Conservation (phyloP, 2,797 vertebrate genomes). For the Pipistrellus pygmaeus region DNA sequence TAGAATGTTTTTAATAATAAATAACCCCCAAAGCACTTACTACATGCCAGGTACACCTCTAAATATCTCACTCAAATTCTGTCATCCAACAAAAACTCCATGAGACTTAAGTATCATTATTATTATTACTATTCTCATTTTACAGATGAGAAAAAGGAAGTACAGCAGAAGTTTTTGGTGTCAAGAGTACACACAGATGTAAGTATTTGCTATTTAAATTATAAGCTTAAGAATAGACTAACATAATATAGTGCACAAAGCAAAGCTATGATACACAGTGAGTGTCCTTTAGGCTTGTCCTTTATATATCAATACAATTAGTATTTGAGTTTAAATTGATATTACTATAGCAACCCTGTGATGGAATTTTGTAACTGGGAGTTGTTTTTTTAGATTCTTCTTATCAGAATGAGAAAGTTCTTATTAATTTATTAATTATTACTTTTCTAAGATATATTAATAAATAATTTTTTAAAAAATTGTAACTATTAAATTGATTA, state of each 20-base stretch:
- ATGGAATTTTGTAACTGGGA: not conserved
- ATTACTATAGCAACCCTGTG: slow-evolving; percentile 19
- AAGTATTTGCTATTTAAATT: slow-evolving; percentile 2
- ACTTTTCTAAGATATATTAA: slow-evolving; percentile 61
- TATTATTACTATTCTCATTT: not conserved
- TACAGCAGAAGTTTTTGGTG: not conserved
- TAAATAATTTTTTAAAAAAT: slow-evolving; percentile 33
- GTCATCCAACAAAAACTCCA: not conserved
- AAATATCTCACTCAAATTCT: not conserved
- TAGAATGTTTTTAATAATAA: slow-evolving; percentile 18
- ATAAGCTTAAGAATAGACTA: not conserved
- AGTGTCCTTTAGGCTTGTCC: not conserved
- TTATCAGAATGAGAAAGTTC: slow-evolving; percentile 38
- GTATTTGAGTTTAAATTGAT: slow-evolving; percentile 41
- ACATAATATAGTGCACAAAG: not conserved
- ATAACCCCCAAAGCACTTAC: not conserved
- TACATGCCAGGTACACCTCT: not conserved
- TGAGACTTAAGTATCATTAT: not conserved
- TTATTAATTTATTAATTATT: slow-evolving; percentile 62
- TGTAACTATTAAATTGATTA: slow-evolving; percentile 47
- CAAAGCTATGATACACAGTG: not conserved
- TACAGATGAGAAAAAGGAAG: not conserved
- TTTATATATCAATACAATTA: not conserved
- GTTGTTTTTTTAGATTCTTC: slow-evolving; percentile 11
- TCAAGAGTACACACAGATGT: not conserved